Base-by-base conservation (phyloP, 2,113 vertebrate species). In the Colossoma macropomum region DNA sequence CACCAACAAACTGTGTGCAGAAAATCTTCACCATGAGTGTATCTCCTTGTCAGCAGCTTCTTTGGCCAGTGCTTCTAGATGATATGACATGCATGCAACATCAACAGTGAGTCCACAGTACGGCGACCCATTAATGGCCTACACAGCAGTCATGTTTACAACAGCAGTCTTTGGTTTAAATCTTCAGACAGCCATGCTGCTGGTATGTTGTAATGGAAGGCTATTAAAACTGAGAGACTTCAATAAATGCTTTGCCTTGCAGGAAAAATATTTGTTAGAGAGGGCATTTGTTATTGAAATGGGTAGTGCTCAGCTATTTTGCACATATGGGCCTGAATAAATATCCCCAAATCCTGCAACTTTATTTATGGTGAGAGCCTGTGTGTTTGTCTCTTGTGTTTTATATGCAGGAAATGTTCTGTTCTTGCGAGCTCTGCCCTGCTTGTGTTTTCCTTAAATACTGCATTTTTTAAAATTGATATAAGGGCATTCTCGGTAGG, bases 271-370 rank as follows among this genome's bases (percentile, higher is more conserved):
- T 79, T 83, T 80, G 81, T 79, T 83, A 79, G 63, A 48, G 85
- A 86, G 63, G 85, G 76, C 71, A 83, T 83, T 86, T 83, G 71
- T 71, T 83, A 79, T 79, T 71, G 80, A 83, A 86, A 83, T 75
- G 76, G 71, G 66, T 60, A 77, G 80, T 60, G 27, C 63, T 78
- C 76, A 70, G 85, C 85, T 86, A 83, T 83, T 86, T 86, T 76
- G 85, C 81, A 83, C 81, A 80, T 82, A 86, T 86, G 76, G 77
- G 66, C 77, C 69, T 82, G 77, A 86, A 86, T 86, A 86, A 81
- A 86, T 86, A 70, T 75, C 71, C 76, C 50, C 70, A 79, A 82
- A 70, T 86, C 76, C 80, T 4, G 63, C 76, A 32, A 62, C 80
- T 68, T 83, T 86, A 79, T 86, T 86, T 83, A 86, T 83, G 77